These are phyloP conservation scores for Pteromalus puparum DNA, from an alignment of 1,140 invertebrate species.

Conservation along the genomic window DNA sequence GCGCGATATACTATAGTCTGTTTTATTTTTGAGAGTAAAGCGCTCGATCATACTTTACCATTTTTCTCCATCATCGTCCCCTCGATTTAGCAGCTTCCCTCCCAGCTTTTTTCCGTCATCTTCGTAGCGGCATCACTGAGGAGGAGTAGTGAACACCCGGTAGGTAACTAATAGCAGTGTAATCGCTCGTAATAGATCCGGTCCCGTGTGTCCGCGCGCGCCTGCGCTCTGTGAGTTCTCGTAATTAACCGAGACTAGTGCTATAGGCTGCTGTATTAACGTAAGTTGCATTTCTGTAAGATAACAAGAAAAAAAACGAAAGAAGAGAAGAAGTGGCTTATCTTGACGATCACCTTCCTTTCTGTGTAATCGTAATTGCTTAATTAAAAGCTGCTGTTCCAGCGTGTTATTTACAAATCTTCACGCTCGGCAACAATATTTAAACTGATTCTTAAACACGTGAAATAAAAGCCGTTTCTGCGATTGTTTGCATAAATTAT, in stretches of 20 bases:
- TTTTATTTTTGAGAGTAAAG: neutral
- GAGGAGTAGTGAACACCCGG: conserved; percentile 62
- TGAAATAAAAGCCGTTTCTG: neutral
- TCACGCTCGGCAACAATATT: neutral
- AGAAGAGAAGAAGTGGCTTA: neutral
- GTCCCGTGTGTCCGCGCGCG: conserved; percentile 58
- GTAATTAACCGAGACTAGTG: conserved; percentile 55
- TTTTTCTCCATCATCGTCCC: conserved; percentile 7
- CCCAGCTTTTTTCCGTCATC: neutral
- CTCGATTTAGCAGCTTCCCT: conserved; percentile 4
- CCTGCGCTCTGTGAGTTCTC: conserved; percentile 10
- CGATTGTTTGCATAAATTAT: conserved; percentile 21
- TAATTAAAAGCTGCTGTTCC: neutral
- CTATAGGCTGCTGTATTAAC: neutral
- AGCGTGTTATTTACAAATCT: neutral
- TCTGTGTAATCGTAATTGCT: neutral
- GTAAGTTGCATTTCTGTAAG: neutral
- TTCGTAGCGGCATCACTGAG: neutral
- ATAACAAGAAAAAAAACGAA: neutral
- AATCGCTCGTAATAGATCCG: conserved; percentile 68
- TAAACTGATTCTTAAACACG: neutral
- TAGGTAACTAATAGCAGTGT: conserved; percentile 70
- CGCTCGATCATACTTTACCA: neutral
- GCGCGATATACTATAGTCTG: too few species aligned
- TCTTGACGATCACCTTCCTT: neutral